These are phyloP conservation scores for Thereva unica DNA, from an alignment of 2,888 invertebrate genomes.

Conservation along the genomic window DNA sequence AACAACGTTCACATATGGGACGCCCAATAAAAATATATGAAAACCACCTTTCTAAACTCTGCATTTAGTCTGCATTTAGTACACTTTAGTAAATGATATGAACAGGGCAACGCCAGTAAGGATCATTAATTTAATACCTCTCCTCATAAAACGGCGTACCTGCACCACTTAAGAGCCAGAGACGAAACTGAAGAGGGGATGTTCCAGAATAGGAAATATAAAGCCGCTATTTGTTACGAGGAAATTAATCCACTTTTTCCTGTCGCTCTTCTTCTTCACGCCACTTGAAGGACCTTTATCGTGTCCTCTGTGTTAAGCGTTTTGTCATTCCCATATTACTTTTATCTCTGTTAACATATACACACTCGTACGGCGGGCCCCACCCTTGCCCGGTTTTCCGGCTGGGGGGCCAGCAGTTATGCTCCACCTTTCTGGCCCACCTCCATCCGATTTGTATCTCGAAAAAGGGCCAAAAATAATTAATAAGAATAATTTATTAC, in stretches of 20 bases:
- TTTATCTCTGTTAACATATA: background rate
- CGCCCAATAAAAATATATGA: too few relatives aligned
- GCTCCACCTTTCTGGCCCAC: slow-evolving; percentile 11
- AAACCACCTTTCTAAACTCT: too few relatives aligned
- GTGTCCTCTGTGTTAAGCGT: slow-evolving; percentile 14
- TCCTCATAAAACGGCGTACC: background rate
- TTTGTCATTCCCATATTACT: slow-evolving; percentile 1
- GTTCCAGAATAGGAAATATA: slow-evolving; percentile 4
- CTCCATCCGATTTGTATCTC: slow-evolving; percentile 5
- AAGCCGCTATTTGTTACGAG: slow-evolving; percentile 33
- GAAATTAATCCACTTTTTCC: slow-evolving; percentile 26
- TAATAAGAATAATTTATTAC: slow-evolving; percentile 34
- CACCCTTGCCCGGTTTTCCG: too few relatives aligned
- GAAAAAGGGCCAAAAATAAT: slow-evolving; percentile 20
- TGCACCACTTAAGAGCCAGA: background rate
- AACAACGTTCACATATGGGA: too few relatives aligned
- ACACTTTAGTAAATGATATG: background rate
- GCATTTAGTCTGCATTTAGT: too few relatives aligned
- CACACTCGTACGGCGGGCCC: too few relatives aligned
- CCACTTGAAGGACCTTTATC: background rate
- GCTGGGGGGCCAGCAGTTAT: background rate
- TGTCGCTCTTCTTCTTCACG: background rate
- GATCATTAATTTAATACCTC: slow-evolving; percentile 31
- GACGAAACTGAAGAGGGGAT: slow-evolving; percentile 1
- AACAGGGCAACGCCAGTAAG: slow-evolving; percentile 20